phyloP scores from a whole-genome alignment of 2,888 invertebrate species.

The Ommatoiulus sabulosus region DNA sequence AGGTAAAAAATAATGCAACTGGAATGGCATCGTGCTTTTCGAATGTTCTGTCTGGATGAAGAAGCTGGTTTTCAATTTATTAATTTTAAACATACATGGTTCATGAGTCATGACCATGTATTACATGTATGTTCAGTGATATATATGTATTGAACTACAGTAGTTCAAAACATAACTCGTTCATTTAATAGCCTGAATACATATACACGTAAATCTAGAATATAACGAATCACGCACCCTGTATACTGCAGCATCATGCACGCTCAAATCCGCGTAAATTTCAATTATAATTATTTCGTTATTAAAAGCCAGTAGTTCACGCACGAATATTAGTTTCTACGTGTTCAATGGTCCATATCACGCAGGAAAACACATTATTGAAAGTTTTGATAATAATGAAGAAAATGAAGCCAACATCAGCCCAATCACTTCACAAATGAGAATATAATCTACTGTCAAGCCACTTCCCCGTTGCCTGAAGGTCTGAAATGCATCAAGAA shows the following conservation, averaged over 20 bases:
- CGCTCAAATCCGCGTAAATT: neutral
- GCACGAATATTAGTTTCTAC: neutral
- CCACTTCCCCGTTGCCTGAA: neutral
- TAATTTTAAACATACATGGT: too few species aligned
- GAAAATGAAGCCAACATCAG: slow-evolving; percentile 31
- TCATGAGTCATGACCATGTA: too few species aligned
- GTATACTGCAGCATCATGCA: neutral
- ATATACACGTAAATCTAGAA: too few species aligned
- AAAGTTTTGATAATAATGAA: slow-evolving; percentile 31
- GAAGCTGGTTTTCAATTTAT: too few species aligned
- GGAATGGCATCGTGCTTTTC: too few species aligned
- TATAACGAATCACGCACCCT: neutral
- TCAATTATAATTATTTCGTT: neutral
- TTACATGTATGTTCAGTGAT: too few species aligned
- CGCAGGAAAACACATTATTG: slow-evolving; percentile 3
- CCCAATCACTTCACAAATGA: slow-evolving; percentile 36
- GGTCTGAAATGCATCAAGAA: slow-evolving; percentile 40
- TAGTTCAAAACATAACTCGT: too few species aligned
- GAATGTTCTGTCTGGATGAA: too few species aligned
- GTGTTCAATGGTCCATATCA: slow-evolving; percentile 2
- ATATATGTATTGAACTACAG: too few species aligned
- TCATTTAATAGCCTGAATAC: too few species aligned
- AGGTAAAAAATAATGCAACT: too few species aligned
- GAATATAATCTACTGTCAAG: slow-evolving; percentile 39
- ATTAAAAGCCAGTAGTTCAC: neutral